Evolutionary conservation across 2,797 vertebrate species (phyloP).

Genomic region (Gambusia yucatana): DNA sequence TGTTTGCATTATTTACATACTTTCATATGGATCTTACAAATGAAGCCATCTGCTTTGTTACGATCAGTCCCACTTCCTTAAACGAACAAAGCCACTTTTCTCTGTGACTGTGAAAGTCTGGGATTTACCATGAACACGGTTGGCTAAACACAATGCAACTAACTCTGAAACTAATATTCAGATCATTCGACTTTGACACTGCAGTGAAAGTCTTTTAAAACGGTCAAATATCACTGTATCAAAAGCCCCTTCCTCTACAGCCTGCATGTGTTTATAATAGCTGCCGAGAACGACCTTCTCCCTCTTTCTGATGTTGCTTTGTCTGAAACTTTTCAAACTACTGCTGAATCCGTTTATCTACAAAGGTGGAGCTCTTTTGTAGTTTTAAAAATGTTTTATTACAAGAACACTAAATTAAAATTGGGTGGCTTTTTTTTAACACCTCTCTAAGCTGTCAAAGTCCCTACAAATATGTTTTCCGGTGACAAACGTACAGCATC

Average conservation of each 20-base stretch:
- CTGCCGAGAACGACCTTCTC: conserved; percentile 3
- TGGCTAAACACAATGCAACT: not conserved
- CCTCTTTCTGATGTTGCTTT: conserved; percentile 12
- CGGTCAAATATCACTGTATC: not conserved
- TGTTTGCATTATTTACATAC: no score
- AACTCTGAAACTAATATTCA: no score
- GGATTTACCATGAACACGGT: not conserved
- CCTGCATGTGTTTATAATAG: conserved; percentile 1
- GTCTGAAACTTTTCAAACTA: conserved; percentile 29
- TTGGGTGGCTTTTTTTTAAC: not conserved
- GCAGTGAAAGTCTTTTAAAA: not conserved
- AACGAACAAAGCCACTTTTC: not conserved
- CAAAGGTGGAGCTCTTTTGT: conserved; percentile 37
- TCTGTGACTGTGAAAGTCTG: not conserved
- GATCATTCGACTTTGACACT: not conserved
- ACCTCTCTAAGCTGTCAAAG: not conserved
- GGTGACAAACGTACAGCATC: not conserved
- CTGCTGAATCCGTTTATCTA: conserved; percentile 29
- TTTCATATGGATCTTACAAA: no score
- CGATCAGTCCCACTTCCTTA: not conserved
- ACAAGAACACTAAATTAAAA: conserved; percentile 7
- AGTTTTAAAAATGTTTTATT: conserved; percentile 18
- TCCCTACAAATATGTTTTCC: conserved; percentile 5
- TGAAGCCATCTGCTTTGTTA: not conserved
- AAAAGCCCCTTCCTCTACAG: not conserved